phyloP scores from a whole-genome alignment of 2,797 vertebrate species.

The Myotis vivesi region DNA sequence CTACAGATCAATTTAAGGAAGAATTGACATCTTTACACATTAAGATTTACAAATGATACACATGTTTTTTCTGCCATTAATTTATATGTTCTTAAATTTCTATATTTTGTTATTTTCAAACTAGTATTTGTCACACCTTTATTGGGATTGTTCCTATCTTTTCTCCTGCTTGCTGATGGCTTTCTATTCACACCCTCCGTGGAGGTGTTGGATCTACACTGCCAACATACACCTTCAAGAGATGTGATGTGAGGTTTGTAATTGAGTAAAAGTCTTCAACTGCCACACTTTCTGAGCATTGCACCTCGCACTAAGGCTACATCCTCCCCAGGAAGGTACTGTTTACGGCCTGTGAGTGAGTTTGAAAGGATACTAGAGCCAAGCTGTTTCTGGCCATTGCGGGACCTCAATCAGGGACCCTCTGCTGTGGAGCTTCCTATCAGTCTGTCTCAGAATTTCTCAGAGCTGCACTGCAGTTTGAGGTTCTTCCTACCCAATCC shows the following conservation, averaged over 20 bases:
- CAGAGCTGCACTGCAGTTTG: background rate
- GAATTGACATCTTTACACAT: background rate
- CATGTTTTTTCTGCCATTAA: background rate
- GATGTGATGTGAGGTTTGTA: background rate
- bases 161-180: no score
- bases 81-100: background rate
- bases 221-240: background rate
- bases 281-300: background rate
- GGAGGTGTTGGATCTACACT: background rate
- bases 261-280: background rate
- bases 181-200: background rate
- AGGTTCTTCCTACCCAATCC: background rate
- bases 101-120: constrained; percentile 7
- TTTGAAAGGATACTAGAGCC: background rate
- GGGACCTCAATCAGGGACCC: background rate
- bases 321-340: background rate
- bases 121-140: background rate
- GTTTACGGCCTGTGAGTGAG: background rate
- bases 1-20: background rate
- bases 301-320: background rate
- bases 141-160: background rate
- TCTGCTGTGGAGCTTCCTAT: background rate
- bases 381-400: background rate
- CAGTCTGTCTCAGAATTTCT: background rate
- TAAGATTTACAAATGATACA: background rate